These are phyloP conservation scores for Polyploca ridens DNA, from an alignment of 2,888 invertebrate species.

Conservation along the genomic window DNA sequence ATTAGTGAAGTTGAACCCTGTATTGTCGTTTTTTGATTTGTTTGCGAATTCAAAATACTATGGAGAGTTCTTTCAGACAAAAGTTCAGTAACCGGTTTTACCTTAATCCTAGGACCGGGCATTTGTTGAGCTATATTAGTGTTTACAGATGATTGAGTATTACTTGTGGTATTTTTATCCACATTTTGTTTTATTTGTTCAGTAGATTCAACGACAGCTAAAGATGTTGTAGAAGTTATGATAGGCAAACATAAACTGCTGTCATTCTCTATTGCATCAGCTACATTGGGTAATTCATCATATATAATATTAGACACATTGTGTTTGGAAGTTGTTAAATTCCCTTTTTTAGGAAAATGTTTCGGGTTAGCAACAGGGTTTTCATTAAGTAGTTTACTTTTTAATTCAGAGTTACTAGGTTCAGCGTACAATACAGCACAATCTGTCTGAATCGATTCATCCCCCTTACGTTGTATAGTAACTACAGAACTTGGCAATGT, in stretches of 20 bases:
- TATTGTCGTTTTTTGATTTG: neutral
- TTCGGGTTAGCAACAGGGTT: conserved; percentile 74
- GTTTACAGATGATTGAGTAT: too few species aligned
- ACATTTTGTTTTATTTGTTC: conserved; percentile 14
- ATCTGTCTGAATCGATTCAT: neutral
- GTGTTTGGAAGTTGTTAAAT: conserved; percentile 22
- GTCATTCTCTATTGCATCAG: conserved; percentile 18
- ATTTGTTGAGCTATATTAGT: conserved; percentile 9
- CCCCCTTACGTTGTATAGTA: too few species aligned
- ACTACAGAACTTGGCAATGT: neutral
- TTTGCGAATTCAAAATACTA: conserved; percentile 31
- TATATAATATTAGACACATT: neutral
- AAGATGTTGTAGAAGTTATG: conserved; percentile 64
- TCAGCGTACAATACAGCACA: neutral
- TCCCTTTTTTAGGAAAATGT: conserved; percentile 62
- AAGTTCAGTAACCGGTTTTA: conserved; percentile 69
- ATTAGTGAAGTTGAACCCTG: conserved; percentile 11
- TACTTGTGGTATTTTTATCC: conserved; percentile 12
- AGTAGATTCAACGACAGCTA: conserved; percentile 41
- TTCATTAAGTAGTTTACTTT: conserved; percentile 52
- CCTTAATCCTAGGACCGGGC: conserved; percentile 65
- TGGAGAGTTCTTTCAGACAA: conserved; percentile 57
- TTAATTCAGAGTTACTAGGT: conserved; percentile 18
- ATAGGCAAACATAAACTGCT: conserved; percentile 53
- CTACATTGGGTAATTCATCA: neutral